Percentiles rank a stretch among this genome's conserved stretches.
Evolutionary conservation across 2,113 vertebrate genomes (phyloP).

Genomic region (Diadophis punctatus): DNA sequence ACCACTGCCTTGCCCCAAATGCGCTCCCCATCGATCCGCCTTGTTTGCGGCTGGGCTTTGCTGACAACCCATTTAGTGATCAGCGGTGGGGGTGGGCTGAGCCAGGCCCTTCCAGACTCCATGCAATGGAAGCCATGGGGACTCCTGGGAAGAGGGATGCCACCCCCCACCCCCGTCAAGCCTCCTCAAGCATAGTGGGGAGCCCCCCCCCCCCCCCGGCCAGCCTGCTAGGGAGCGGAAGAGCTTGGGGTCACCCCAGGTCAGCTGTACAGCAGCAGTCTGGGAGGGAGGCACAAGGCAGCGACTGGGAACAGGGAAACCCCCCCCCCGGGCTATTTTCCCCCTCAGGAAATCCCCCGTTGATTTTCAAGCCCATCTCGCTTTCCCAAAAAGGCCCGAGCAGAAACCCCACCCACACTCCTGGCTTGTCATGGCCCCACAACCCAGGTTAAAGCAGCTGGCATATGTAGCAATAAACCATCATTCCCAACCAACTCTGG

Average conservation of each 20-base stretch:
- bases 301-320: neutral
- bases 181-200: neutral
- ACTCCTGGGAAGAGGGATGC: neutral
- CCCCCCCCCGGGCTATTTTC: neutral
- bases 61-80: neutral
- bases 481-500: neutral
- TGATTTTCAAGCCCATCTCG: neutral
- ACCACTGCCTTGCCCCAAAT: neutral
- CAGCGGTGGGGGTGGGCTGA: neutral
- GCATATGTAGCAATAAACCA: neutral
- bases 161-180: neutral
- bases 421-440: neutral
- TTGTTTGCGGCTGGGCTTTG: rapidly evolving
- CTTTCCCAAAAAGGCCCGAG: neutral
- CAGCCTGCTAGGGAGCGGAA: neutral
- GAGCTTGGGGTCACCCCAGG: neutral
- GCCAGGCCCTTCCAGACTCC: neutral
- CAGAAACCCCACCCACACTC: neutral
- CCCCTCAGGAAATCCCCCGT: neutral
- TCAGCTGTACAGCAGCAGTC: too few species aligned
- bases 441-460: neutral
- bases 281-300: too few species aligned
- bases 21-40: neutral
- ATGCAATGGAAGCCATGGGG: neutral
- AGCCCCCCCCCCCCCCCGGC: neutral